A percentile compares a stretch with the other conserved stretches of the same genome.
phyloP scores from a whole-genome alignment of 30 jellyfish, hydroid and myxozoan genomes.

The Chironex yamaguchii region DNA sequence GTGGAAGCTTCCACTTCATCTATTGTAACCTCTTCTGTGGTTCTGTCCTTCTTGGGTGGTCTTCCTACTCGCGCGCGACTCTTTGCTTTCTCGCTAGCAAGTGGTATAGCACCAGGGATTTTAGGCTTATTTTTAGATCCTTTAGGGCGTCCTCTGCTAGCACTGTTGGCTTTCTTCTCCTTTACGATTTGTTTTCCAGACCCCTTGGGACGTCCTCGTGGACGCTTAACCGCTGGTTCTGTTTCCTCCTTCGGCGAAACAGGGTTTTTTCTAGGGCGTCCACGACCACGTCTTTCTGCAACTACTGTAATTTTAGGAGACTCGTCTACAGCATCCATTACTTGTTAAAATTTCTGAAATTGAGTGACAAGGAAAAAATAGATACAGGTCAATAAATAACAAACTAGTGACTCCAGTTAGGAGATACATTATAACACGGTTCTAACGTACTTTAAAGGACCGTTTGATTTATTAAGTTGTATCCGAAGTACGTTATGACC shows the following conservation, averaged over 20 bases:
- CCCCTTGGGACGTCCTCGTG: neutral
- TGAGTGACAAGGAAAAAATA: too few species aligned
- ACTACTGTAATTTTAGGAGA: neutral
- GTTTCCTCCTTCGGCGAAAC: neutral
- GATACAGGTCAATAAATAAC: too few species aligned
- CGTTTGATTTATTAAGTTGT: too few species aligned
- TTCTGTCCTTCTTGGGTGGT: too few species aligned
- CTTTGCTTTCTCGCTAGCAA: neutral
- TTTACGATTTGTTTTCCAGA: neutral
- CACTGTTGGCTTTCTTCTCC: neutral
- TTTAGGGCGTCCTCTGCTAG: neutral
- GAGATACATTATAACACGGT: too few species aligned
- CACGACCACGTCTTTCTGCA: neutral
- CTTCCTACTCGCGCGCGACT: neutral
- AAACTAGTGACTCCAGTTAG: too few species aligned
- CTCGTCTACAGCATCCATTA: neutral
- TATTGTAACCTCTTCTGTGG: too few species aligned
- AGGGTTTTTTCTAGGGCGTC: neutral
- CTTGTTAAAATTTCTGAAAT: too few species aligned
- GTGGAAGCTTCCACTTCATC: too few species aligned
- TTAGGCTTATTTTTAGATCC: neutral
- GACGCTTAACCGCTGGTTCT: neutral
- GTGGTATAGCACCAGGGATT: neutral
- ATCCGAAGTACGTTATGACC: too few species aligned
- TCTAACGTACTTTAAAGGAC: too few species aligned